Base-by-base conservation (phyloP, 2,113 vertebrate genomes). In the Dryoscopus gambensis region DNA sequence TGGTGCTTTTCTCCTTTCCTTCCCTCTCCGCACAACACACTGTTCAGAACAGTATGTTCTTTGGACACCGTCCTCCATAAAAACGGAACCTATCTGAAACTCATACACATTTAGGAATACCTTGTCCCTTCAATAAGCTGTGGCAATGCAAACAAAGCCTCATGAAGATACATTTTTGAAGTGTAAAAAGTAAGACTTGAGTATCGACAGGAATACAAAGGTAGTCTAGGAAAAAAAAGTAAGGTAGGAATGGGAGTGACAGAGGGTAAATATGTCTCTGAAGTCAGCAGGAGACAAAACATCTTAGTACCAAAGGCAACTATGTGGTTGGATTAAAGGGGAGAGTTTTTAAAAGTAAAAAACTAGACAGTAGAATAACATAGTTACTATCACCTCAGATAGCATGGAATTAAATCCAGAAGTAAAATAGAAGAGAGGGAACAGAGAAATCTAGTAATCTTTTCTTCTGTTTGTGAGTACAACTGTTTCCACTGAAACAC, bases 21-120 rank as follows among this genome's bases (percentile, higher is more conserved):
- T 82, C 24, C 49, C 63, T 76, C 35, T 84, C 27, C 1, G 1
- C 0, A 0, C 13, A 40, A 50, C 57, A 27, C 11, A 49, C 7
- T 21, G 55, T 28, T 75, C 56, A 59, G 39, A 71, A 49, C 11
- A 70, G 47, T 31, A 30, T 8, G 14, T 11, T 49, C 60, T 82
- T 59, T 28, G 11, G 44, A 77, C 31, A 23, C 21, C 13, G 11
- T 33, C 9, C 10, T 79, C 53, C 52, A 33, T 31, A 42, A 87
- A 77, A 77, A 11, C 2, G 15, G 13, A 91, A 60, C 8, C 8
- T 30, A 56, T 18, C 21, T 75, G 46, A 77, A 87, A 62, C 23
- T 39, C 39, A 55, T 22, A 44, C 0, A 0, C 25, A 77, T 33
- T 91, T 70, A 84, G 56, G 16, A 78, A 89, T 6, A 56, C 23